These are phyloP conservation scores for Lepidurus packardi DNA, from an alignment of 1,140 invertebrate genomes.

Conservation along the genomic window DNA sequence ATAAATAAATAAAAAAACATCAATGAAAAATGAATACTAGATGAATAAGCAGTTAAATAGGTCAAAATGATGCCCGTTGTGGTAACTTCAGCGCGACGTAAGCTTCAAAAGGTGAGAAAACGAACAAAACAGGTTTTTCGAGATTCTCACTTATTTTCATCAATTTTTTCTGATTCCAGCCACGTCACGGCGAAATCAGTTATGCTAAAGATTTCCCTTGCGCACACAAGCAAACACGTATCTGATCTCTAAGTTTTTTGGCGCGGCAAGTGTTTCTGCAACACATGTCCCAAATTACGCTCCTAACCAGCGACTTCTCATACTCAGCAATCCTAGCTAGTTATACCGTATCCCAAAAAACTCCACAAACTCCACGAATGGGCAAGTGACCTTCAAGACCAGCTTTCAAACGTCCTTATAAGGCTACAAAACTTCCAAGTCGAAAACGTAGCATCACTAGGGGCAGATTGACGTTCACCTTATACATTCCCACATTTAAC, in stretches of 20 bases:
- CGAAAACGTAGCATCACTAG: no score
- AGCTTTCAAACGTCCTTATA: slow-evolving; percentile 2
- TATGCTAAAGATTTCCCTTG: not conserved
- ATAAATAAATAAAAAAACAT: no score
- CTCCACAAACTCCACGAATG: not conserved
- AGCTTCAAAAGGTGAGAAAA: not conserved
- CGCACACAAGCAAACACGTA: no score
- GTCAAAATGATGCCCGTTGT: no score
- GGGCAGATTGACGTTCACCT: no score
- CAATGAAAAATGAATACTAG: no score
- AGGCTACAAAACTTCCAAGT: not conserved
- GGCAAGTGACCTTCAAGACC: not conserved
- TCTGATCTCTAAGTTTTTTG: not conserved
- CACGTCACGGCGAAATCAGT: not conserved
- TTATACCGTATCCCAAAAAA: not conserved
- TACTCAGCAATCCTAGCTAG: not conserved
- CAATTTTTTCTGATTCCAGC: not conserved
- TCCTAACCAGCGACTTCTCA: not conserved
- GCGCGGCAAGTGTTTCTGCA: slow-evolving; percentile 1
- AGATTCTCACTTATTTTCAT: not conserved
- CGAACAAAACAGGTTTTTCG: not conserved
- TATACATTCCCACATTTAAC: no score
- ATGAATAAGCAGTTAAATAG: no score
- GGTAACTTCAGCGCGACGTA: not conserved
- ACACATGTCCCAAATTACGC: not conserved